These are phyloP conservation scores for Hydractinia symbiolongicarpus DNA, from an alignment of 30 jellyfish, hydroid and myxozoan genomes.

Conservation along the genomic window DNA sequence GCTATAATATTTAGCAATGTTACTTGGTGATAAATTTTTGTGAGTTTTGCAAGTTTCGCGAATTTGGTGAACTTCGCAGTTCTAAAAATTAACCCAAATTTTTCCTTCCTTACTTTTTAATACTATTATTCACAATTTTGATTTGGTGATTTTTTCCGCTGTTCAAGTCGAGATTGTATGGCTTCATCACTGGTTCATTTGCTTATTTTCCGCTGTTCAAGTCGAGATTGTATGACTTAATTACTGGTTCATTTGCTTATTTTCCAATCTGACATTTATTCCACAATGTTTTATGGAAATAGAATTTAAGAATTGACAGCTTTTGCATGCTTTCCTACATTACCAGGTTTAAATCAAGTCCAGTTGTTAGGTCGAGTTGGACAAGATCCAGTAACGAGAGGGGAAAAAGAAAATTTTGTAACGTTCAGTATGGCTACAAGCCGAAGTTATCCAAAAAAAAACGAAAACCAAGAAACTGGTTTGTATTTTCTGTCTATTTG, in stretches of 20 bases:
- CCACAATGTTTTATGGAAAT: background rate
- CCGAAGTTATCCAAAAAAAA: slow-evolving; percentile 23
- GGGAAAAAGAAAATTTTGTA: slow-evolving; percentile 54
- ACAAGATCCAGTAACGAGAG: slow-evolving; percentile 69
- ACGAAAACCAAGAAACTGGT: slow-evolving; percentile 19
- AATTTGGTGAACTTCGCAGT: too few species aligned
- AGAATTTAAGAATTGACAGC: background rate
- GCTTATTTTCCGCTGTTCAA: background rate
- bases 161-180: background rate
- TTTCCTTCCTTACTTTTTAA: background rate
- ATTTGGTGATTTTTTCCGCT: background rate
- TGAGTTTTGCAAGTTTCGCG: too few species aligned
- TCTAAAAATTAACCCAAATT: too few species aligned
- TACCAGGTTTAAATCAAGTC: slow-evolving; percentile 58
- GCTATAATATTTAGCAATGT: too few species aligned
- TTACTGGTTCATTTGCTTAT: too few species aligned
- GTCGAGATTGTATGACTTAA: background rate
- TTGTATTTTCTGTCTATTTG: background rate
- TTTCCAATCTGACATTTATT: too few species aligned
- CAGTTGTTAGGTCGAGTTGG: slow-evolving; percentile 90
- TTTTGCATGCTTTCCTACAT: too few species aligned
- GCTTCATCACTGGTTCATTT: background rate
- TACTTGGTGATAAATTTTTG: too few species aligned
- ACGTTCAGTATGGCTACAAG: slow-evolving; percentile 73
- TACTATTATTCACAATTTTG: background rate